Conservation (phyloP, 37 sponge, comb jelly and placozoan genomes). For the Bolinopsis microptera region DNA sequence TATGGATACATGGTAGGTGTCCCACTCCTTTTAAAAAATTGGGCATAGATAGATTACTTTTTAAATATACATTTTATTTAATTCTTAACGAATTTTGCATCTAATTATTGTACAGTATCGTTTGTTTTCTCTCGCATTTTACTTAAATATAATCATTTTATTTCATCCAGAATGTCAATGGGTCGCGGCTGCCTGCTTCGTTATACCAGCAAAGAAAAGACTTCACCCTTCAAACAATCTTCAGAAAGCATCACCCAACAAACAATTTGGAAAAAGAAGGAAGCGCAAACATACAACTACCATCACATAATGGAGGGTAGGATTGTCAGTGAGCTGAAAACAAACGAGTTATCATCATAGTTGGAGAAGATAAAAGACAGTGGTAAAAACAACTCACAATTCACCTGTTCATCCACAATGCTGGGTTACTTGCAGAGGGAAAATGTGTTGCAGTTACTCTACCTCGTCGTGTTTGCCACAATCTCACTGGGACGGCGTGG, state of each 20-base stretch:
- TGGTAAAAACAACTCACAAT: conserved; percentile 98
- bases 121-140: too few species aligned
- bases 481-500: conserved; percentile 78
- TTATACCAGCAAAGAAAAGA: background rate
- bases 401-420: conserved; percentile 76
- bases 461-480: conserved; percentile 89
- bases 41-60: too few species aligned
- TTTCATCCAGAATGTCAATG: background rate
- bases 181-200: background rate
- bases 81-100: too few species aligned
- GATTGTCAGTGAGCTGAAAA: conserved; percentile 72
- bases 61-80: too few species aligned
- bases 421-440: conserved; percentile 64
- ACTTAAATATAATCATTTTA: too few species aligned
- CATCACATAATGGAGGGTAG: conserved; percentile 75
- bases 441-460: conserved; percentile 84
- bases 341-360: conserved; percentile 74
- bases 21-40: too few species aligned
- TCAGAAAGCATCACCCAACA: background rate
- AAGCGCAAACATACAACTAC: conserved; percentile 64
- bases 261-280: background rate
- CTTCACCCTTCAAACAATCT: background rate
- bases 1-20: too few species aligned
- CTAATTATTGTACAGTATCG: too few species aligned
- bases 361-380: conserved; percentile 96